Percentiles rank a stretch among this genome's conserved stretches.
Evolutionary conservation across 2,113 vertebrate genomes (phyloP).

Genomic region (Alethe castanea): DNA sequence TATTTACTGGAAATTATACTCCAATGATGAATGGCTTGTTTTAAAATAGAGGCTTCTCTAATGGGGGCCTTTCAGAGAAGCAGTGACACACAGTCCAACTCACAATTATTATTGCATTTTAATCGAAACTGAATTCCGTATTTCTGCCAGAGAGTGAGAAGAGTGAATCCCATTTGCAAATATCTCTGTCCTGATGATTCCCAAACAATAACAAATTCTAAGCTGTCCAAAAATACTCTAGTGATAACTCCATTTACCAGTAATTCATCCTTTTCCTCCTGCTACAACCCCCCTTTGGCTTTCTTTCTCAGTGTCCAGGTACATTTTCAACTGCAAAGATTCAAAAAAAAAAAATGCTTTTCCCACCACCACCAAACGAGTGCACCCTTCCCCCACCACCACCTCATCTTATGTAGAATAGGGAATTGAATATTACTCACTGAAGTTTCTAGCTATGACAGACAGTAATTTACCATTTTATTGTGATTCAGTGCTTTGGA

Average conservation of each 20-base stretch:
- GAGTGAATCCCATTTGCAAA: conserved; percentile 26
- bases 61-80: conserved; percentile 48
- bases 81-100: conserved; percentile 48
- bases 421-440: conserved; percentile 66
- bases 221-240: conserved; percentile 8
- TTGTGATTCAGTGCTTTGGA: conserved; percentile 75
- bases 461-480: conserved; percentile 77
- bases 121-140: conserved; percentile 44
- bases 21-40: conserved; percentile 52
- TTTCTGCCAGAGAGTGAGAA: conserved; percentile 42
- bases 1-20: conserved; percentile 70
- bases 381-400: background rate
- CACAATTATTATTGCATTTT: conserved; percentile 58
- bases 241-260: background rate
- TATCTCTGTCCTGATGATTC: background rate
- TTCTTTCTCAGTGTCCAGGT: background rate
- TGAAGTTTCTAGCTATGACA: conserved; percentile 68
- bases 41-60: conserved; percentile 55
- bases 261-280: background rate
- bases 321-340: background rate
- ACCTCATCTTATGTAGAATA: conserved; percentile 55
- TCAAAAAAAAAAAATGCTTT: background rate
- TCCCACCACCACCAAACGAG: background rate
- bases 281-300: background rate
- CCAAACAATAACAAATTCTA: conserved; percentile 31